Base-by-base conservation (phyloP, 2,888 invertebrate genomes). In the Hypomecis punctinalis region DNA sequence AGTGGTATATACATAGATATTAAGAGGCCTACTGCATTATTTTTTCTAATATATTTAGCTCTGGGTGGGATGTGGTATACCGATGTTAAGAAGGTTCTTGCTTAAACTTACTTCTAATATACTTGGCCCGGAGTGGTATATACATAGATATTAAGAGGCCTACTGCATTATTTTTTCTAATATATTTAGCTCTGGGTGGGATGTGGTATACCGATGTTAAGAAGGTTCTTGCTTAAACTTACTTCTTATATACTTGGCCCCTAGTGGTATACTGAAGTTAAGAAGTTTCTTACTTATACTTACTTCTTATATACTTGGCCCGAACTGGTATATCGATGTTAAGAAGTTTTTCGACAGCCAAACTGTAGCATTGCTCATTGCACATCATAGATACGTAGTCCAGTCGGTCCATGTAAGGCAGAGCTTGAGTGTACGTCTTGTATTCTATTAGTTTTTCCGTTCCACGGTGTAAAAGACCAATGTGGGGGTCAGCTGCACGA, bases 371-470 rank as follows among this genome's bases (percentile, higher is more conserved):
- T 81, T 99, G 99, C 83, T 99, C 99, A 83, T 99, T 99, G 89
- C 97, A 98, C 99, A 99, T 99, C 99, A 99, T 99, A 0, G 99
- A 99, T 0, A 99, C 99, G 81, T 99, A 99, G 91, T 99, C 99
- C 60, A 99, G 93, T 0, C 99, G 96, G 93, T 99, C 99, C 84
- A 99, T 99, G 90, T 99, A 99, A 0, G 99, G 99, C 73, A 99
- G 89, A 0, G 99, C 99, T 88, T 99, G 99, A 1, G 97, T 97
- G 88, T 99, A 99, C 0, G 99, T 99, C 91, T 99, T 99, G 89
- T 99, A 98, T 86, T 99, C 99, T 48, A 99, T 99, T 35, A 99
- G 94, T 84, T 99, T 99, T 85, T 99, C 99, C 0, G 99, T 99
- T 46, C 98, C 99, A 36, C 99, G 95, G 91, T 99, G 99, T 33